These are phyloP conservation scores for Drosophila insularis DNA, from an alignment of 1,140 invertebrate species.

Conservation along the genomic window DNA sequence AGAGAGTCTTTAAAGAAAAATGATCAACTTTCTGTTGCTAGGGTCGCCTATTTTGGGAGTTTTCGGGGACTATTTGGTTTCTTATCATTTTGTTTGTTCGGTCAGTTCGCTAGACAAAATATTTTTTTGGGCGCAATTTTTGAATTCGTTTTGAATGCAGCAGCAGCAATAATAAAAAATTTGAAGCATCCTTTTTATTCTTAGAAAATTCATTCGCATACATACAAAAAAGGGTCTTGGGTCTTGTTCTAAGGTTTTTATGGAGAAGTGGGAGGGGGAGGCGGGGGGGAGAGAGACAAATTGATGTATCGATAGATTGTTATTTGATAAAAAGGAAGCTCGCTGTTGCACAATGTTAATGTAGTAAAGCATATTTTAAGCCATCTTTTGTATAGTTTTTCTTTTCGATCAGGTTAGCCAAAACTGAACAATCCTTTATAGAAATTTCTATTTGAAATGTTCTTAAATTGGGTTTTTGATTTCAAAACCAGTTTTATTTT, in stretches of 20 bases:
- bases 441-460: not conserved
- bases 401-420: conserved; percentile 27
- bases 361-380: conserved; percentile 83
- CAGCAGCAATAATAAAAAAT: conserved; percentile 55
- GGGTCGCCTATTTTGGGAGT: no score
- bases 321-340: conserved; percentile 69
- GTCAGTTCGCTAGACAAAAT: conserved; percentile 52
- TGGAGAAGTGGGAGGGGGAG: not conserved
- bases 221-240: not conserved
- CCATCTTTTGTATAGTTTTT: conserved; percentile 79
- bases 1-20: not conserved
- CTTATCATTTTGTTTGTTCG: not conserved
- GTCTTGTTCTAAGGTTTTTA: no score
- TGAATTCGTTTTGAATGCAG: conserved; percentile 37
- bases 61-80: no score
- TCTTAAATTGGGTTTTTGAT: not conserved
- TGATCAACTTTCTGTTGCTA: not conserved
- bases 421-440: not conserved
- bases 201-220: conserved; percentile 23
- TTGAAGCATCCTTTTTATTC: conserved; percentile 66
- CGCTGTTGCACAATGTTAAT: conserved; percentile 75
- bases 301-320: conserved; percentile 18
- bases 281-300: not conserved
- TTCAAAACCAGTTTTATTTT: not conserved
- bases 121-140: conserved; percentile 59